A percentile compares a stretch with the other conserved stretches of the same genome.
These are phyloP conservation scores for Athene noctua DNA, from an alignment of 2,113 vertebrate species.

Conservation along the genomic window DNA sequence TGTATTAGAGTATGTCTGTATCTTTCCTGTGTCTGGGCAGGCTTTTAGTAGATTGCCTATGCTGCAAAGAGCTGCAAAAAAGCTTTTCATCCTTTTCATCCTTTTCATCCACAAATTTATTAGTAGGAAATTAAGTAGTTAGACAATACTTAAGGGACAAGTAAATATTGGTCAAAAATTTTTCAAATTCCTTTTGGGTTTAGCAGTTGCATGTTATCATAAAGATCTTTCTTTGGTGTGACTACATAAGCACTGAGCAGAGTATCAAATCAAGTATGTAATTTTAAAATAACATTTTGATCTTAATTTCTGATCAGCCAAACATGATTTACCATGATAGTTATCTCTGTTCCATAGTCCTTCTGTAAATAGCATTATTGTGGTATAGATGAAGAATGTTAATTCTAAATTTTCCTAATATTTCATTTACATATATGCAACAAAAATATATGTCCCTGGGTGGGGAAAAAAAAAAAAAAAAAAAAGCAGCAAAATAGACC, in stretches of 20 bases:
- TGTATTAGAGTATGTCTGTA: neutral
- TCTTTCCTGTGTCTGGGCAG: neutral
- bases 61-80: neutral
- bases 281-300: neutral
- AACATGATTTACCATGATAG: neutral
- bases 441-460: neutral
- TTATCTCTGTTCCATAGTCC: neutral
- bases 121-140: neutral
- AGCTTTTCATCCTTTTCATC: fast-evolving
- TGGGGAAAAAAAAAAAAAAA: neutral
- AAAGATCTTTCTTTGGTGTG: neutral
- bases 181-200: neutral
- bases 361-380: neutral
- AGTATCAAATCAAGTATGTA: neutral
- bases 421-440: neutral
- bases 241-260: neutral
- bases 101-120: neutral
- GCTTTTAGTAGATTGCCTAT: neutral
- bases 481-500: neutral
- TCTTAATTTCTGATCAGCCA: neutral
- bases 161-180: neutral
- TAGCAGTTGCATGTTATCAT: neutral
- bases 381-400: neutral
- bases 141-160: neutral
- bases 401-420: neutral